Base-by-base conservation (phyloP, 2,797 vertebrate species). In the Sebastes alutus region DNA sequence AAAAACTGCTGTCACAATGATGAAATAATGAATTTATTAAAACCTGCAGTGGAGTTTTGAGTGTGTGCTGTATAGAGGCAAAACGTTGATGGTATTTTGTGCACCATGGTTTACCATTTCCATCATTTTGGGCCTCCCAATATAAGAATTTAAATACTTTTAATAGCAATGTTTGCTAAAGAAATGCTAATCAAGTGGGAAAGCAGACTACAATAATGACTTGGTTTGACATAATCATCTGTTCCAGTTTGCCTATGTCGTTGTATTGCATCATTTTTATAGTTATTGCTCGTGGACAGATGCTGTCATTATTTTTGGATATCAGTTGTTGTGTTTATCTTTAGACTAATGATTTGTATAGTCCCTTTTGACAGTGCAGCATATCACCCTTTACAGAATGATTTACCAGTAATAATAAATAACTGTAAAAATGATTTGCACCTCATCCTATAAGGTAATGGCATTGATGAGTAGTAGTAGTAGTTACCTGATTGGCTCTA, bases 1-100 rank as follows among this genome's bases (percentile, higher is more conserved):
- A 80, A 63, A 84, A 86, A 80, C 85, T 87, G 46, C 89, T 89
- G 88, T 83, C 58, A 75, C 58, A 62, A 13, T 72, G 27, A 70
- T 69, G 30, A 54, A 80, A 68, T 55, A 60, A 42, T 61, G n/a
- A 78, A 33, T n/a, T 56, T 6, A 77, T 68, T 70, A 5, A 61
- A 80, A 18, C 68, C 20, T 54, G 29, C 49, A 77, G 67, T 52
- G 32, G 14, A 59, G 29, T 42, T 73, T 58, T 62, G 38, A 72
- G 29, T 30, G 32, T 77, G n/a, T 54, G 33, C 29, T 64, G 6
- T 52, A 32, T 58, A 59, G 46, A 67, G 25, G 49, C 63, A 22
- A n/a, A 42, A 58, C 1, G 2, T 7, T 20, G 25, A 42, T 20
- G 29, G 32, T n/a, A 27, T 61, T 78, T 65, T 65, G 54, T 68